Conservation (phyloP, 2,888 invertebrate genomes). For the Dicyrtomina minuta region DNA sequence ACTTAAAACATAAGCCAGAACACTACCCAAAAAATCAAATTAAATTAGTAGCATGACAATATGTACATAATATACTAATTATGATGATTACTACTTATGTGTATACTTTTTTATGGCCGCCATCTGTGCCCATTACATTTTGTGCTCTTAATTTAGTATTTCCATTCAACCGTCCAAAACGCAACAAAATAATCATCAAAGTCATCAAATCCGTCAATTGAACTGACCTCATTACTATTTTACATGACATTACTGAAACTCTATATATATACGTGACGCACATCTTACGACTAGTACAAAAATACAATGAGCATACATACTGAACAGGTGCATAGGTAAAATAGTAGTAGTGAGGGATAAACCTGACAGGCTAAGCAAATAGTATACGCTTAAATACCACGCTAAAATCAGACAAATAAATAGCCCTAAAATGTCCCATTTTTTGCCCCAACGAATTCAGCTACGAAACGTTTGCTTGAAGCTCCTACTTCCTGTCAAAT, state of each 20-base stretch:
- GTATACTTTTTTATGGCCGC: no score
- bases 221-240: constrained; percentile 14
- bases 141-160: neutral
- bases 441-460: neutral
- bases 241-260: neutral
- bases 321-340: neutral
- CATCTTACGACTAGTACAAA: neutral
- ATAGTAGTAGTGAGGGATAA: no score
- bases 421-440: neutral
- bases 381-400: neutral
- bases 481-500: constrained; percentile 6
- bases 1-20: no score
- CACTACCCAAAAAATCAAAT: no score
- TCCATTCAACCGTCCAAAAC: neutral
- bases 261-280: no score
- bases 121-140: no score
- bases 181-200: constrained; percentile 12
- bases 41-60: no score
- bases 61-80: no score
- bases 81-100: no score
- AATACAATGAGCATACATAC: neutral
- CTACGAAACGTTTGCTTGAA: constrained; percentile 3
- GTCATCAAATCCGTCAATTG: constrained; percentile 5
- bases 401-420: neutral
- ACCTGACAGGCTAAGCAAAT: no score